Base-by-base conservation (phyloP, 1,140 invertebrate species). In the Leptopilina clavipes region DNA sequence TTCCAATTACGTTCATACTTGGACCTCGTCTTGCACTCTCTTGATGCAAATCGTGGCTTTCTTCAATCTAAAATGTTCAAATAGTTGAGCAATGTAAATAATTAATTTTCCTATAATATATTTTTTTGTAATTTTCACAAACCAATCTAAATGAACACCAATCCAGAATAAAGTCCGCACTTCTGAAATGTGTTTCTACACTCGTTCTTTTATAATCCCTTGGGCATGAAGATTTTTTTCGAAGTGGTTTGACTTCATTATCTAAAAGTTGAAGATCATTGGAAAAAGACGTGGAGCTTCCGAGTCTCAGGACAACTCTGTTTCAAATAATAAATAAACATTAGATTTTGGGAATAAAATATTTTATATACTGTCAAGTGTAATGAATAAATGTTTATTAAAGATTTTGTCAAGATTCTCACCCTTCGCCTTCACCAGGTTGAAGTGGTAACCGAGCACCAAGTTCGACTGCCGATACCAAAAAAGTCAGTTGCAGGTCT, bases 61-160 rank as follows among this genome's bases (percentile, higher is more conserved):
- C 84, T 56, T 86, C 81, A 9, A 87, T 86, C 86, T 89, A 59
- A 12, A 81, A 5, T 31, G 25, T 31, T 31, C 25, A 31, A n/a
- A 31, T 31, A 31, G 1, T 48, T 48, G 3, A 14, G 14, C 3
- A 48, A 48, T 14, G 43, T 11, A 1, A 14, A 44, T 44, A 48
- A 48, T 48, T 48, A n/a, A 14, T 48, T 48, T 48, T n/a, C 8
- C 87, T 84, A 48, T 86, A 75, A 14, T n/a, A n/a, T n/a, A n/a
- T n/a, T n/a, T 83, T 43, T 14, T 18, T 48, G 37, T 52, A 59
- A 76, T 75, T 17, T 19, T 45, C 72, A 86, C 91, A 89, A 87
- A 96, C 95, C 91, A 97, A 90, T 88, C 93, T 92, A 85, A 98
- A 97, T 71, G 94, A 94, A 83, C 97, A 98, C 97, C 97, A 98